A percentile compares a stretch with the other conserved stretches of the same genome.
phyloP scores from a whole-genome alignment of 2,797 vertebrate genomes.

The Babyrousa celebensis region DNA sequence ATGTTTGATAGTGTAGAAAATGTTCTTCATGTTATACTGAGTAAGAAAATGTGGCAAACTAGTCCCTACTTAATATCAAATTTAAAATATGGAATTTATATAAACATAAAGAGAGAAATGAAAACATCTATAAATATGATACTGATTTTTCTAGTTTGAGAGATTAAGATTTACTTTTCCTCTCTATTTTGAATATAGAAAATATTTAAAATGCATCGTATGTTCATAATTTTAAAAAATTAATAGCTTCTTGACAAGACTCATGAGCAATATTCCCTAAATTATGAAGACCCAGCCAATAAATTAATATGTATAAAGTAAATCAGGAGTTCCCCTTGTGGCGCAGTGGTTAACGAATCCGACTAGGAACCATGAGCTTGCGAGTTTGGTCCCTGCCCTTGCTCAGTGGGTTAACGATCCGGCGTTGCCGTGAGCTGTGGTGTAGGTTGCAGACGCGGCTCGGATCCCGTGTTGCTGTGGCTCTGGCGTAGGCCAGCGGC shows the following conservation, averaged over 20 bases:
- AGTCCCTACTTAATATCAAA: not conserved
- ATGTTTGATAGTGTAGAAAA: not conserved
- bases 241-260: not conserved
- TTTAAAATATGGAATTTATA: constrained; percentile 28
- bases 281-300: not conserved
- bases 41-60: not conserved
- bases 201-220: not conserved
- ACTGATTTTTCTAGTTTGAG: not conserved
- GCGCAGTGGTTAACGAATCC: no score
- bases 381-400: no score
- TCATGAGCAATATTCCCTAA: constrained; percentile 6
- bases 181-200: constrained; percentile 27
- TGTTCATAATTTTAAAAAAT: constrained; percentile 35
- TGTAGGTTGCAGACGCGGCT: no score
- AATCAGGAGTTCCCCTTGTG: not conserved
- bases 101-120: not conserved
- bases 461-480: no score
- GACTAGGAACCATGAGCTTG: no score
- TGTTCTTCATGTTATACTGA: not conserved
- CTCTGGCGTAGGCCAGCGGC: no score
- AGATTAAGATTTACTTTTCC: not conserved
- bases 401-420: no score
- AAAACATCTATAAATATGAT: not conserved
- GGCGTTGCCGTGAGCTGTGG: no score
- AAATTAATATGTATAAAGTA: constrained; percentile 5